phyloP scores from a whole-genome alignment of 1,140 invertebrate species.

The Musca domestica region DNA sequence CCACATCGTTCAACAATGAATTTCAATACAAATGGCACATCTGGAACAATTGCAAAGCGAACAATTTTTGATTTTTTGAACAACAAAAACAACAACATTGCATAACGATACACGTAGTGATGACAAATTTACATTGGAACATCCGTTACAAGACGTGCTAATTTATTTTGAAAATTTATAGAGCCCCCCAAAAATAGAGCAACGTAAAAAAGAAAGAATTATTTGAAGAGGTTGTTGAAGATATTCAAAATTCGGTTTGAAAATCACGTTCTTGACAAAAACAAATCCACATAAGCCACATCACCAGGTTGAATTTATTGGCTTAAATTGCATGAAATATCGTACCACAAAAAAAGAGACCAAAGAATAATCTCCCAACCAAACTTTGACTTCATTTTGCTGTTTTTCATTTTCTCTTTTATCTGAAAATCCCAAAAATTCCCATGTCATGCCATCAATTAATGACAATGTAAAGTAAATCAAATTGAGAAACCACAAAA shows the following conservation, averaged over 20 bases:
- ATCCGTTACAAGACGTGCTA: conserved; percentile 21
- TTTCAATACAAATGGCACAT: not conserved
- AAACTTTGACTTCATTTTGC: no score
- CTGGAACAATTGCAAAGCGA: not conserved
- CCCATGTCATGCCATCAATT: no score
- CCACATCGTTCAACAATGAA: not conserved
- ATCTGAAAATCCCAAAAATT: no score
- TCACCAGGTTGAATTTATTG: no score
- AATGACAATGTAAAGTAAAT: no score
- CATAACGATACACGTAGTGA: conserved; percentile 2
- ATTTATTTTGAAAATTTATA: not conserved
- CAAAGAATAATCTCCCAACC: no score
- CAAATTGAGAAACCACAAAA: no score
- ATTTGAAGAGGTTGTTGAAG: not conserved
- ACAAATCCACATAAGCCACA: not conserved
- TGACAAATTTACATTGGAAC: conserved; percentile 2
- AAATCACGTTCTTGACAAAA: not conserved
- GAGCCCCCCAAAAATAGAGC: not conserved
- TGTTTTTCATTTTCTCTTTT: no score
- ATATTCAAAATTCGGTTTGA: not conserved
- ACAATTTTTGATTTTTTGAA: not conserved
- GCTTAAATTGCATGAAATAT: no score
- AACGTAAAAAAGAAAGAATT: not conserved
- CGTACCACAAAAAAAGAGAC: no score
- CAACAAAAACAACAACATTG: not conserved